Conservation (phyloP, 2,113 vertebrate species). For the Menidia beryllina region DNA sequence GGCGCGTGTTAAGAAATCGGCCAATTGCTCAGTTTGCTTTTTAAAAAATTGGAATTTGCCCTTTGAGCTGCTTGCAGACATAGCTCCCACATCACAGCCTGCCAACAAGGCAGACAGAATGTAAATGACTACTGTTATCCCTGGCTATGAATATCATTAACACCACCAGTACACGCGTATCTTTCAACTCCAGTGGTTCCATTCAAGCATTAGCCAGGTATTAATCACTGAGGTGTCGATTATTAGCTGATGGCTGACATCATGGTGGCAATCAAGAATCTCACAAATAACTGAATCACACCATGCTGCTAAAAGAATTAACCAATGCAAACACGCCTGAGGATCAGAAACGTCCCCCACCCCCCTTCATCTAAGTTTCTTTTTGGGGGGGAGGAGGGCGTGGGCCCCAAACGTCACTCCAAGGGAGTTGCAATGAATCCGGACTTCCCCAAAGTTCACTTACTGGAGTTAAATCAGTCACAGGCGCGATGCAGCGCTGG, state of each 20-base stretch:
- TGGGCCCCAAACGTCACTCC: conserved; percentile 69
- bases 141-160: conserved; percentile 54
- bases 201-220: conserved; percentile 37
- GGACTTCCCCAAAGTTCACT: conserved; percentile 75
- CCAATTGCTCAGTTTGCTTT: conserved; percentile 36
- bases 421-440: conserved; percentile 62
- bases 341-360: no score
- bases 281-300: conserved; percentile 20
- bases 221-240: conserved; percentile 64
- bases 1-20: conserved; percentile 20
- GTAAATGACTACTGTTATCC: conserved; percentile 47
- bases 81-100: background rate
- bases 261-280: conserved; percentile 2
- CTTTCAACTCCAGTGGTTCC: conserved; percentile 27
- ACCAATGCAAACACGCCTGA: no score
- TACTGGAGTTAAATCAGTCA: conserved; percentile 53
- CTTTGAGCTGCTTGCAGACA: background rate
- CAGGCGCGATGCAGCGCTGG: conserved; percentile 40
- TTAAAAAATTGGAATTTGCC: conserved; percentile 13
- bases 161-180: conserved; percentile 9
- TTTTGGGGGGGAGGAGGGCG: conserved; percentile 50
- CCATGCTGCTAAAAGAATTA: background rate
- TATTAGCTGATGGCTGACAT: conserved; percentile 32
- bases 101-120: conserved; percentile 27
- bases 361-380: background rate